A percentile compares a stretch with the other conserved stretches of the same genome.
Conservation (phyloP, 2,797 vertebrate species). For the Neosilurus hyrtlii region DNA sequence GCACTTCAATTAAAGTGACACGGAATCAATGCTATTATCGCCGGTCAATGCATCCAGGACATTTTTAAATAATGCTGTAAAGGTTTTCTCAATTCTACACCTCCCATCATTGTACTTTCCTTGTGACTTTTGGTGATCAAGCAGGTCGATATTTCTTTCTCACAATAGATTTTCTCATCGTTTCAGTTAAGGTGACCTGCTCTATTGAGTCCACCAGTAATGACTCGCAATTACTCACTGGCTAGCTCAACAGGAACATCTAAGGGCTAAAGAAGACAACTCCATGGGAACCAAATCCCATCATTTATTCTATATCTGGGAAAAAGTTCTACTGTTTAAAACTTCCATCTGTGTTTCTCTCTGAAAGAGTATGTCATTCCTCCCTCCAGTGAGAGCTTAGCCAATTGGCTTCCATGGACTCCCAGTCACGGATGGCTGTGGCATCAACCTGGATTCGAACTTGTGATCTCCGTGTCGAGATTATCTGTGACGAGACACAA, state of each 20-base stretch:
- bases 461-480: too few relatives aligned
- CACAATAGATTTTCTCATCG: slow-evolving; percentile 27
- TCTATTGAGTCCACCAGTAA: slow-evolving; percentile 23
- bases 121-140: slow-evolving; percentile 12
- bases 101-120: slow-evolving; percentile 9
- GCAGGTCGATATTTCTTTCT: slow-evolving; percentile 6
- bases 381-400: too few relatives aligned
- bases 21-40: slow-evolving; percentile 37
- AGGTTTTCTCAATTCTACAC: not conserved
- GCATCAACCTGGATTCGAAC: too few relatives aligned
- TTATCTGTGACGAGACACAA: not conserved
- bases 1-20: slow-evolving; percentile 40
- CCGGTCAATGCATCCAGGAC: slow-evolving; percentile 4
- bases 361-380: too few relatives aligned
- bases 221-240: slow-evolving; percentile 31
- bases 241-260: slow-evolving; percentile 23
- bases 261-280: slow-evolving; percentile 6
- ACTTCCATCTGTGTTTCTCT: not conserved
- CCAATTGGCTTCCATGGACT: too few relatives aligned
- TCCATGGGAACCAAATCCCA: slow-evolving; percentile 20
- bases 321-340: not conserved
- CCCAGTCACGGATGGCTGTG: too few relatives aligned
- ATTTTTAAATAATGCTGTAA: slow-evolving; percentile 17
- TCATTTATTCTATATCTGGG: not conserved
- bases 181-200: slow-evolving; percentile 43